A percentile compares a stretch with the other conserved stretches of the same genome.
Conservation (phyloP, 2,888 invertebrate species). For the Blastobasis lacticolella region DNA sequence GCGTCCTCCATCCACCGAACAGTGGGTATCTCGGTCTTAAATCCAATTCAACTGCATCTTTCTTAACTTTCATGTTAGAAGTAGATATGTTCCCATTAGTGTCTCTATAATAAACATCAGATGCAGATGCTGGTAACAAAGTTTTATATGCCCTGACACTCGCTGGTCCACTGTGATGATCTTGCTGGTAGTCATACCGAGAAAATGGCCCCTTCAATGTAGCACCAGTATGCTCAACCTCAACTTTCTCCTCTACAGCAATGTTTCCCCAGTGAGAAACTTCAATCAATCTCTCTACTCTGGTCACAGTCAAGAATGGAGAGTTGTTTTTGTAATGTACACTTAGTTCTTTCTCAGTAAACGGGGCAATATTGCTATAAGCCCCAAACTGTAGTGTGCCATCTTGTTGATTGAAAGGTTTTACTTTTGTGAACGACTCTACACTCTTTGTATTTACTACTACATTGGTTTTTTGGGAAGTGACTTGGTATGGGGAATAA, state of each 20-base stretch:
- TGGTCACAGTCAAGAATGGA: constrained; percentile 95
- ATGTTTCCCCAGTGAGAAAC: constrained; percentile 99
- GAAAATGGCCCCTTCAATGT: constrained; percentile 95
- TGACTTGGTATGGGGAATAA: constrained; percentile 87
- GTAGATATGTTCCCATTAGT: constrained; percentile 99
- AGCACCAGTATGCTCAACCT: constrained; percentile 94
- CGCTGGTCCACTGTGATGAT: constrained; percentile 88
- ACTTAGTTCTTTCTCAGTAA: constrained; percentile 76
- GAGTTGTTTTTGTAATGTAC: constrained; percentile 97
- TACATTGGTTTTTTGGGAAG: constrained; percentile 87
- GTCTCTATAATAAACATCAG: constrained; percentile 96
- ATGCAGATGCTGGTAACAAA: constrained; percentile 88
- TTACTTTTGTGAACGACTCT: constrained; percentile 87
- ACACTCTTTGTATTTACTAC: constrained; percentile 84
- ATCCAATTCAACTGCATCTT: constrained; percentile 95
- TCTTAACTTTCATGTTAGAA: constrained; percentile 89
- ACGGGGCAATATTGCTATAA: constrained; percentile 81
- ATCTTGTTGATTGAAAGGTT: constrained; percentile 86
- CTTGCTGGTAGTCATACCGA: constrained; percentile 97
- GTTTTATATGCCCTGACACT: constrained; percentile 95
- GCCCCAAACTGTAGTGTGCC: constrained; percentile 92
- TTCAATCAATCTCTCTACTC: constrained; percentile 90
- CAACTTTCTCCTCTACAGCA: constrained; percentile 95
- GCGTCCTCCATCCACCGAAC: constrained; percentile 99
- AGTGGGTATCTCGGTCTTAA: constrained; percentile 97